Conservation (phyloP, 2,113 vertebrate species). For the Menura novaehollandiae region DNA sequence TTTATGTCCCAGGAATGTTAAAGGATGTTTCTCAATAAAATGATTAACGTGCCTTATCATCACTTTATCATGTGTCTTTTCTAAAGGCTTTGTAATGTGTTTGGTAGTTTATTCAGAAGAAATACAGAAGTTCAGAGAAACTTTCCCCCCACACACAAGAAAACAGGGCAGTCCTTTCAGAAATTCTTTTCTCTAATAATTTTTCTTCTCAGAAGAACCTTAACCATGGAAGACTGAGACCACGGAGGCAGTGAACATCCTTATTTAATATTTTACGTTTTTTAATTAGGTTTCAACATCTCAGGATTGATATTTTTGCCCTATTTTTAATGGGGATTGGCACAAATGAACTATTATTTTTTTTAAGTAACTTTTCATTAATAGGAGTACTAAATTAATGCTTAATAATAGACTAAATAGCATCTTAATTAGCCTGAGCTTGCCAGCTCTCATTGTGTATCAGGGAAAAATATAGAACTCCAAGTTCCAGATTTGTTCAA, state of each 20-base stretch:
- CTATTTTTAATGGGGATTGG: neutral
- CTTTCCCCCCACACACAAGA: neutral
- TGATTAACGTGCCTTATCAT: neutral
- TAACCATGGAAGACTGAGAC: neutral
- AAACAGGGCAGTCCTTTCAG: neutral
- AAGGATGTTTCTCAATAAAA: neutral
- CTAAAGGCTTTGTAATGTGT: neutral
- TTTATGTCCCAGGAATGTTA: neutral
- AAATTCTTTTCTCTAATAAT: neutral
- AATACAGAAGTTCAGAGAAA: neutral
- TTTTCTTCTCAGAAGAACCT: neutral
- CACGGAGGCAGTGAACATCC: neutral
- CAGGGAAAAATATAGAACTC: neutral
- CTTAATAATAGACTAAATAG: neutral
- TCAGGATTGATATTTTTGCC: neutral
- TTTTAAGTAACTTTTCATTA: neutral
- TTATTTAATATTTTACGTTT: neutral
- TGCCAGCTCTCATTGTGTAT: neutral
- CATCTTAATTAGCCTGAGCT: neutral
- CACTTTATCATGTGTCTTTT: neutral
- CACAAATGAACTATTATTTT: neutral
- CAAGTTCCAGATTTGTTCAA: neutral
- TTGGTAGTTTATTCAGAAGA: neutral
- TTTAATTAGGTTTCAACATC: neutral
- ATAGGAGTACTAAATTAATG: neutral